Conservation (phyloP, 2,888 invertebrate genomes). For the Drosophila mayaguana region DNA sequence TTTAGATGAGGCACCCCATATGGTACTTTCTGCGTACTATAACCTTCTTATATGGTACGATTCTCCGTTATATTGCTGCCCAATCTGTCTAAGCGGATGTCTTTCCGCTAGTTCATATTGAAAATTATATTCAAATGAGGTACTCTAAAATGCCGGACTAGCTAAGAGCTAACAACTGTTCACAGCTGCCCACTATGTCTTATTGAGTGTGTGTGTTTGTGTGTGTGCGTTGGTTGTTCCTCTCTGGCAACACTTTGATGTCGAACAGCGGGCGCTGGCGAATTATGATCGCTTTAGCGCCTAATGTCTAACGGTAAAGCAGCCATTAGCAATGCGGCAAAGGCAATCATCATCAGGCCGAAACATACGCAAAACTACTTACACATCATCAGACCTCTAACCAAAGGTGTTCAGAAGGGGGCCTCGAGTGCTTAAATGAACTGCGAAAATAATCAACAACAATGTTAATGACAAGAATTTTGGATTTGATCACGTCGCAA, state of each 20-base stretch:
- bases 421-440: slow-evolving; percentile 35
- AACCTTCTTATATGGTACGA: no score
- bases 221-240: slow-evolving; percentile 1
- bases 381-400: slow-evolving; percentile 21
- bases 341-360: slow-evolving; percentile 69
- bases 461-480: slow-evolving; percentile 68
- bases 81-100: background rate
- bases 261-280: slow-evolving; percentile 29
- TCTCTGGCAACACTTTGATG: slow-evolving; percentile 34
- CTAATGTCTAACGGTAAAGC: slow-evolving; percentile 69
- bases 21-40: no score
- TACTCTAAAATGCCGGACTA: slow-evolving; percentile 1
- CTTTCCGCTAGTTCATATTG: background rate
- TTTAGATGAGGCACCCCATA: no score
- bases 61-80: no score
- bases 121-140: slow-evolving; percentile 8
- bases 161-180: background rate
- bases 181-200: background rate
- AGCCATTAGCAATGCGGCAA: slow-evolving; percentile 50
- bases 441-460: slow-evolving; percentile 62
- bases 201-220: background rate
- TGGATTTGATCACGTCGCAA: slow-evolving; percentile 52
- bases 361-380: slow-evolving; percentile 56
- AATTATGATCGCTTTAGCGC: slow-evolving; percentile 70
- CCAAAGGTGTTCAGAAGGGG: slow-evolving; percentile 7